Conservation (phyloP, 2,797 vertebrate genomes). For the Paedocypris micromegethes region DNA sequence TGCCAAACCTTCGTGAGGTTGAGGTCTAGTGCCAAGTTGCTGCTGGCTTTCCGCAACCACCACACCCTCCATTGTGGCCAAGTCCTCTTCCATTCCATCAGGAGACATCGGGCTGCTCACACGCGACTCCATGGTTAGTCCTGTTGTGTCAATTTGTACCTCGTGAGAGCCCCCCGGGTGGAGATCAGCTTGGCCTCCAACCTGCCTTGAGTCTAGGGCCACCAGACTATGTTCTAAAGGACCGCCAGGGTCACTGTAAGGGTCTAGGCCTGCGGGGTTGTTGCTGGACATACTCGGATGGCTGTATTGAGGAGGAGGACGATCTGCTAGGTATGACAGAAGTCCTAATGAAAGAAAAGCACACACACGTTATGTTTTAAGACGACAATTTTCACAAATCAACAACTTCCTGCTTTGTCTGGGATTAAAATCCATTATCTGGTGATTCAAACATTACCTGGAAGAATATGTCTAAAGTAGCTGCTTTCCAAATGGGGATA, state of each 20-base stretch:
- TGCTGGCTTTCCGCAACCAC: constrained; percentile 68
- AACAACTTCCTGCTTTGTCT: no score
- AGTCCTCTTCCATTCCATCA: constrained; percentile 86
- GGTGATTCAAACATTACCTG: constrained; percentile 69
- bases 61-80: constrained; percentile 82
- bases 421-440: not conserved
- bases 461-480: constrained; percentile 96
- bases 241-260: constrained; percentile 80
- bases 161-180: constrained; percentile 84
- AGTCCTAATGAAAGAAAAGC: constrained; percentile 72
- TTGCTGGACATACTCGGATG: constrained; percentile 87
- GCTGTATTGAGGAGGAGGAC: constrained; percentile 96
- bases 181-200: constrained; percentile 75
- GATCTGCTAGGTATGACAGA: constrained; percentile 94
- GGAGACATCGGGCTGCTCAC: constrained; percentile 94
- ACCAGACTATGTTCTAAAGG: constrained; percentile 87
- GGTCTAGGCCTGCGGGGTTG: constrained; percentile 83
- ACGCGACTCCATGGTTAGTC: constrained; percentile 85
- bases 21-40: constrained; percentile 73
- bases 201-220: constrained; percentile 84
- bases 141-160: constrained; percentile 78
- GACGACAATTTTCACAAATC: no score
- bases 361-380: no score
- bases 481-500: constrained; percentile 97
- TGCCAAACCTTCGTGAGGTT: constrained; percentile 75